Conservation (phyloP, 1,140 invertebrate species). For the Magallana gigas region DNA sequence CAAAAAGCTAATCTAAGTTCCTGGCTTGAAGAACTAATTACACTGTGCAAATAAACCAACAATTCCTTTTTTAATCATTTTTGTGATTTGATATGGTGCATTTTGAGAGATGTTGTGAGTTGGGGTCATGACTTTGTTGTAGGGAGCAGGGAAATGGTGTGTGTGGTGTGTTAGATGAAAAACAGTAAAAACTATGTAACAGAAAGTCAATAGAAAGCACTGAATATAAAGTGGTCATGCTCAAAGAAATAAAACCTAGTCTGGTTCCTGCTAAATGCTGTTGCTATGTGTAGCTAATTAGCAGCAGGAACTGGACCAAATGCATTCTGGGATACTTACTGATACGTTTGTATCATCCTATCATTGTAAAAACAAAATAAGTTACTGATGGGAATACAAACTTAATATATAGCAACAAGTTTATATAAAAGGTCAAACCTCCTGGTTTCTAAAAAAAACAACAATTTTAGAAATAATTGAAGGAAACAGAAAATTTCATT, state of each 20-base stretch:
- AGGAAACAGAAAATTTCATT: background rate
- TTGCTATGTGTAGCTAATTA: background rate
- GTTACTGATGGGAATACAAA: too few relatives aligned
- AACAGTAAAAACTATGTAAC: background rate
- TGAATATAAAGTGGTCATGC: slow-evolving; percentile 18
- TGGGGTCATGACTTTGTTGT: background rate
- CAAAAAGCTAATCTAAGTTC: background rate
- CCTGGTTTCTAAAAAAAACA: too few relatives aligned
- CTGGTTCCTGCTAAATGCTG: background rate
- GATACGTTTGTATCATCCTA: slow-evolving; percentile 68
- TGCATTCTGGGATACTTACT: slow-evolving; percentile 60
- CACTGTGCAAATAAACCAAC: background rate
- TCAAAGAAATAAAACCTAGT: slow-evolving; percentile 10
- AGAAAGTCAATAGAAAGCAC: background rate
- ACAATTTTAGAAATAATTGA: too few relatives aligned
- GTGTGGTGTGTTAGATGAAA: slow-evolving; percentile 24
- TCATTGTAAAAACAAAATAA: slow-evolving; percentile 21
- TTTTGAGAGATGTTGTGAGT: background rate
- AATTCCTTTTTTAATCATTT: background rate
- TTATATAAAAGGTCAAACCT: too few relatives aligned
- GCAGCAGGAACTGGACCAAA: background rate
- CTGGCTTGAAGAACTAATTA: background rate
- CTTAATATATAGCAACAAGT: too few relatives aligned
- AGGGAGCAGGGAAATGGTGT: background rate
- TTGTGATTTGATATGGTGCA: background rate